Percentiles rank a stretch among this genome's conserved stretches.
These are phyloP conservation scores for Myotis planiceps DNA, from an alignment of 2,797 vertebrate species.

Conservation along the genomic window DNA sequence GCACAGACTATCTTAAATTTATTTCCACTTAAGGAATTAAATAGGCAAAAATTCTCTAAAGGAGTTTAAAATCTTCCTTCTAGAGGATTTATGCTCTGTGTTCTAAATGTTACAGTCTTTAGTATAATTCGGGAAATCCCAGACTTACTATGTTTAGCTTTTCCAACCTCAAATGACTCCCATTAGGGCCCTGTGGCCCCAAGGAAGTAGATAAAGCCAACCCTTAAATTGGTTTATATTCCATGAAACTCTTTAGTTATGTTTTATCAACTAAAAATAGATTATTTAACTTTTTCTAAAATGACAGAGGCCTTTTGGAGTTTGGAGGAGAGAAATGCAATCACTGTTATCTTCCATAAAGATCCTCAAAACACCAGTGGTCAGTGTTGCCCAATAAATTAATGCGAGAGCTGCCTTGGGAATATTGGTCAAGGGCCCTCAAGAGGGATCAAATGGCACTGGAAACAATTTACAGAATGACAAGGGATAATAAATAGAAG, in stretches of 20 bases:
- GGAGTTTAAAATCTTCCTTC: constrained; percentile 40
- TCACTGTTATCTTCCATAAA: not conserved
- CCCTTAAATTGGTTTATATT: not conserved
- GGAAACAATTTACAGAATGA: not conserved
- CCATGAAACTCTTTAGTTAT: not conserved
- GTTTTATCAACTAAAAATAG: constrained; percentile 47
- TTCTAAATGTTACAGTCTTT: constrained; percentile 51
- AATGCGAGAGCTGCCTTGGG: not conserved
- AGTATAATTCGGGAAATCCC: constrained; percentile 43
- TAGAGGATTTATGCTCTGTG: constrained; percentile 11
- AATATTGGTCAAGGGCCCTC: not conserved
- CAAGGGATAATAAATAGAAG: not conserved
- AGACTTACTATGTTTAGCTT: not conserved
- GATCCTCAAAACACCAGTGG: not conserved
- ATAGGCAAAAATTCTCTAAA: constrained; percentile 6
- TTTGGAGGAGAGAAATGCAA: not conserved
- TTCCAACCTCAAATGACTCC: constrained; percentile 44
- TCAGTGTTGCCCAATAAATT: not conserved
- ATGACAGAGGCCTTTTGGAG: not conserved
- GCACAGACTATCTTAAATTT: not conserved
- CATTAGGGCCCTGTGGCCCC: not conserved
- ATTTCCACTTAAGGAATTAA: constrained; percentile 29
- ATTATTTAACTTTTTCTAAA: constrained; percentile 41
- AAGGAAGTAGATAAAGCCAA: constrained; percentile 58
- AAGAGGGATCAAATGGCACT: not conserved